Base-by-base conservation (phyloP, 2,888 invertebrate genomes). In the Drosophila bunnanda region DNA sequence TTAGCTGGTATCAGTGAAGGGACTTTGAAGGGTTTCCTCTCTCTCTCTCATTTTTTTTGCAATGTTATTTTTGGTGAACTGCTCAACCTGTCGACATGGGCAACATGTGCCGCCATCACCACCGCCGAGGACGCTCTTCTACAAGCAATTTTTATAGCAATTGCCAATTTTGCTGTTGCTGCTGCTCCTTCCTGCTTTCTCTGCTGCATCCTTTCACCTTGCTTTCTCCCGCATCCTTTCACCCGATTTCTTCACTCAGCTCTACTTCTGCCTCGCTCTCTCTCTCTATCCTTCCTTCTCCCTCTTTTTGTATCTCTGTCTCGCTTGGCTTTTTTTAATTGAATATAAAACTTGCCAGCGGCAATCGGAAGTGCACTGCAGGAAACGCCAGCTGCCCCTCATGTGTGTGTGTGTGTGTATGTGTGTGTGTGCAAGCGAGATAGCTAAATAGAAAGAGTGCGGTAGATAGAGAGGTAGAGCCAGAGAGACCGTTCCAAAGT, bases 341-440 rank as follows among this genome's bases (percentile, higher is more conserved):
- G 87, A 85, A 85, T 84, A 85, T 82, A 82, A 85, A 85, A 80
- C 82, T 80, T 84, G 85, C 87, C 77, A 70, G 79, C 77, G 82
- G 85, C 87, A 82, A 85, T 80, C 87, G 82, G 85, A 84, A 86
- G 85, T 77, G 74, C 73, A 84, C 82, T 79, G 80, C 82, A 87
- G 84, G 87, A 87, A 82, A 80, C 80, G 77, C 79, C 80, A 80
- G 80, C 78, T 85, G 82, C 55, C 72, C 76, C 73, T 65, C 46
- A 17, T 28, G 70, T 83, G 75, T 77, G 68, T 56, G 62, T 70
- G 54, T 64, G 39, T 25, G 25, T 25, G 25, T n/a, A n/a, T 25
- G 25, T 25, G 25, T 59, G 54, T 53, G 32, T 34, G 34, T 5
- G 62, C 20, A 67, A 60, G 57, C 43, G 60, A 58, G 65, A 56